These are phyloP conservation scores for Meiosimyza decipiens DNA, from an alignment of 2,888 invertebrate species.

Conservation along the genomic window DNA sequence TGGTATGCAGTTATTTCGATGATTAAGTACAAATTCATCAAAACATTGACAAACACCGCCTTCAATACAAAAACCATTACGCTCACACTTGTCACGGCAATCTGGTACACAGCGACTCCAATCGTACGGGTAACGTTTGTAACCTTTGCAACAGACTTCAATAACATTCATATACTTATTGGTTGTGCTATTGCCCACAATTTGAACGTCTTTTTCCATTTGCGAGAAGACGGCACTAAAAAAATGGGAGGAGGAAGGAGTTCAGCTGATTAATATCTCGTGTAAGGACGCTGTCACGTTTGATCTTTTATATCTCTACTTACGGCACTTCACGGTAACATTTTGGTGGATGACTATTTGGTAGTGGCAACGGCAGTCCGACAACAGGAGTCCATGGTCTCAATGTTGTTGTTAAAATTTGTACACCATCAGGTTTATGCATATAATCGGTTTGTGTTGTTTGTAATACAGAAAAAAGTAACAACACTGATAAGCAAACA, in stretches of 20 bases:
- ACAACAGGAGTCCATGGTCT: constrained; percentile 54
- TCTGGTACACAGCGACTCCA: constrained; percentile 68
- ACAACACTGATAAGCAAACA: constrained; percentile 50
- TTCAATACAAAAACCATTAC: constrained; percentile 69
- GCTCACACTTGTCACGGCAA: constrained; percentile 61
- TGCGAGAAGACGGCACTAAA: constrained; percentile 62
- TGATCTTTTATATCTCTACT: constrained; percentile 40
- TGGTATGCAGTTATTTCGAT: constrained; percentile 58
- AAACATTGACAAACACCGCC: constrained; percentile 63
- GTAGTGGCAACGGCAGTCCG: constrained; percentile 56
- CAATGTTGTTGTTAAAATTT: constrained; percentile 55
- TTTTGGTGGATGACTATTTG: constrained; percentile 55
- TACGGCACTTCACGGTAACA: constrained; percentile 61
- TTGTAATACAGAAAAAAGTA: constrained; percentile 47
- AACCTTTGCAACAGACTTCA: constrained; percentile 79
- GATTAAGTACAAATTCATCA: constrained; percentile 59
- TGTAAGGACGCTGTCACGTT: too few relatives aligned
- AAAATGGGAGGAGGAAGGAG: not conserved
- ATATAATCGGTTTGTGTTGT: constrained; percentile 41
- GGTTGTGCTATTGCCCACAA: constrained; percentile 66
- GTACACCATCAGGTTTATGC: constrained; percentile 48
- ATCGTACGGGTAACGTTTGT: constrained; percentile 73
- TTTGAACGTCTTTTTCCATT: constrained; percentile 58
- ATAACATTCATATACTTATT: constrained; percentile 69
- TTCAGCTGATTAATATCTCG: too few relatives aligned